phyloP scores from a whole-genome alignment of 1,140 invertebrate species.

The Drosophila parvula region DNA sequence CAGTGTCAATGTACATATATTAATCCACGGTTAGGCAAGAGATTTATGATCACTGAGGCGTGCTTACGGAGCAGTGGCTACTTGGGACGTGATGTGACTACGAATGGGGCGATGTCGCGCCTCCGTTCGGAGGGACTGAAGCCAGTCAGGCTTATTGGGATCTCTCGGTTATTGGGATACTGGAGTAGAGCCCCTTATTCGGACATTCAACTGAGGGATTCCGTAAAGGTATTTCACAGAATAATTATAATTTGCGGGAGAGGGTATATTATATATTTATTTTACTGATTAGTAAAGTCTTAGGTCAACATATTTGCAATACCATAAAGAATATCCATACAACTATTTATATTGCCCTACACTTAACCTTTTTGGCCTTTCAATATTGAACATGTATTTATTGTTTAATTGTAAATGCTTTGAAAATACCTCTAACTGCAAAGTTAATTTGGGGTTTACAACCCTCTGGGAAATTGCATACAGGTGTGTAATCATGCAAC shows the following conservation, averaged over 20 bases:
- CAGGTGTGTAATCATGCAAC: neutral
- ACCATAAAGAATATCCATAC: neutral
- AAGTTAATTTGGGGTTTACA: neutral
- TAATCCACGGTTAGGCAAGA: slow-evolving; percentile 5
- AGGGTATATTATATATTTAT: neutral
- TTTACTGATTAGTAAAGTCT: too few species aligned
- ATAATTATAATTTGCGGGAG: neutral
- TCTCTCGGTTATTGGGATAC: slow-evolving; percentile 29
- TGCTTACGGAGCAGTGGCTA: slow-evolving; percentile 24
- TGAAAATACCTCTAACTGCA: neutral
- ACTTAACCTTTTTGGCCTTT: neutral
- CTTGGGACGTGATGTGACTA: slow-evolving; percentile 55
- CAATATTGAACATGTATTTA: neutral
- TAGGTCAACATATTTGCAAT: neutral
- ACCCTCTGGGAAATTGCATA: neutral
- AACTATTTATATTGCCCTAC: neutral
- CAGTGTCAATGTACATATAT: slow-evolving; percentile 6
- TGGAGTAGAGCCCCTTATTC: slow-evolving; percentile 14
- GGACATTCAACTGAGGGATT: neutral
- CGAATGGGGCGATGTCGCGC: slow-evolving; percentile 27
- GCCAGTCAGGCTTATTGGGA: neutral
- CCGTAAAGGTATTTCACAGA: neutral
- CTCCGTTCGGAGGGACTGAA: neutral
- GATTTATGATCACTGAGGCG: slow-evolving; percentile 45
- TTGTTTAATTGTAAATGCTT: too few species aligned